These are phyloP conservation scores for Harlomillsia oculata DNA, from an alignment of 1,140 invertebrate species.

Conservation along the genomic window DNA sequence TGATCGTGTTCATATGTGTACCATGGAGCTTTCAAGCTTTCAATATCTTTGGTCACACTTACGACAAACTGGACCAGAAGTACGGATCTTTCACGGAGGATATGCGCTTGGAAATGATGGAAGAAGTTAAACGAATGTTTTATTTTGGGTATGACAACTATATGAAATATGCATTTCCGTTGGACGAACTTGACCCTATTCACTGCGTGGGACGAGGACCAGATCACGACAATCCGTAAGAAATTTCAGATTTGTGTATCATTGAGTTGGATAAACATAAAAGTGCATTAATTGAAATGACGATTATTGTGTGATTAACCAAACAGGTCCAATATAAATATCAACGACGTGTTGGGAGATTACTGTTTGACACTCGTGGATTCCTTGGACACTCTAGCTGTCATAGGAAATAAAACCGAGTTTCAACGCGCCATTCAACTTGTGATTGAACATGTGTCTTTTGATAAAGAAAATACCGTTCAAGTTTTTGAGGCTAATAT, in stretches of 20 bases:
- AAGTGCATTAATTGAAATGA: background rate
- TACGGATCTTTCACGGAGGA: constrained; percentile 42
- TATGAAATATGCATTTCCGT: constrained; percentile 55
- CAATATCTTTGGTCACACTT: constrained; percentile 39
- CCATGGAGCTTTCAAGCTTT: constrained; percentile 25
- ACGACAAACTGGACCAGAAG: constrained; percentile 43
- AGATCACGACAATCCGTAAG: constrained; percentile 54
- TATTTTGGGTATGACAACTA: constrained; percentile 58
- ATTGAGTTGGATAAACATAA: background rate
- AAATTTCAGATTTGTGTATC: background rate
- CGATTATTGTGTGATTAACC: constrained; percentile 23
- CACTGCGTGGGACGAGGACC: constrained; percentile 47
- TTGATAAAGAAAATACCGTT: constrained; percentile 55
- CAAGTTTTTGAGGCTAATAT: constrained; percentile 64
- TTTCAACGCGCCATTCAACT: constrained; percentile 54
- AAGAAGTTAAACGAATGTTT: constrained; percentile 47
- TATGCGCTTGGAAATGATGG: constrained; percentile 39
- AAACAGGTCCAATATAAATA: constrained; percentile 59
- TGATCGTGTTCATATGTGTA: constrained; percentile 23
- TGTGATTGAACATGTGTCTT: constrained; percentile 52
- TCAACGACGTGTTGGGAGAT: constrained; percentile 62
- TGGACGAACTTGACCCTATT: constrained; percentile 57
- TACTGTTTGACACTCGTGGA: constrained; percentile 60
- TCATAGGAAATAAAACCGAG: constrained; percentile 54
- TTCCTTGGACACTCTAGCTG: constrained; percentile 54